A percentile compares a stretch with the other conserved stretches of the same genome.
Evolutionary conservation across 2,797 vertebrate species (phyloP).

Genomic region (Carcharodon carcharias): DNA sequence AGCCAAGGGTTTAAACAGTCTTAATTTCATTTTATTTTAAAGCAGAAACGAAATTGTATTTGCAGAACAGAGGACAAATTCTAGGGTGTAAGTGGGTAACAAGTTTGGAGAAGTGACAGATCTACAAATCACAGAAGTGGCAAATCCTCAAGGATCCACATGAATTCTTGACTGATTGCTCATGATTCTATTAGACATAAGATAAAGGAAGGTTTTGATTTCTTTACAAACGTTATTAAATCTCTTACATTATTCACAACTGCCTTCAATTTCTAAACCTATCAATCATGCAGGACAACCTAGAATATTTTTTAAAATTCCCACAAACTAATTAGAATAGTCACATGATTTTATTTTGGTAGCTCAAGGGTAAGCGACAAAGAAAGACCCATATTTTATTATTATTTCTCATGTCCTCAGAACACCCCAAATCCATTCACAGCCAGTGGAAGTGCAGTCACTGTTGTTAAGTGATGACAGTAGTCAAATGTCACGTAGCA

Average conservation of each 20-base stretch:
- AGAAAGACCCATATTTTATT: neutral
- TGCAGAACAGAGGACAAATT: neutral
- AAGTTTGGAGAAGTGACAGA: neutral
- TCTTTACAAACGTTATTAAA: neutral
- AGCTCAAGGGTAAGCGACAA: neutral
- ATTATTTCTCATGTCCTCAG: neutral
- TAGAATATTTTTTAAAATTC: neutral
- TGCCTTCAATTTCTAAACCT: neutral
- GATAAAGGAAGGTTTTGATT: neutral
- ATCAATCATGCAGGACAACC: neutral
- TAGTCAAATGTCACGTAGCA: too few species aligned
- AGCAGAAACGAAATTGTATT: neutral
- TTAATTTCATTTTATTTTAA: neutral
- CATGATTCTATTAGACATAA: neutral
- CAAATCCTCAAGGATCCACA: neutral
- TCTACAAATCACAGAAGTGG: neutral
- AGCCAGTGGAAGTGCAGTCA: too few species aligned
- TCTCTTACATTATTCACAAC: neutral
- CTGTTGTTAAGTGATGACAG: too few species aligned
- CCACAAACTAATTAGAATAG: neutral
- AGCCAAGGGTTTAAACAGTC: neutral
- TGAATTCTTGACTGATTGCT: neutral
- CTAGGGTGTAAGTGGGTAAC: neutral
- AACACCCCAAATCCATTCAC: neutral
- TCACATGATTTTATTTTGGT: neutral